Conservation (phyloP, 2,113 vertebrate genomes). For the Sinocyclocheilus anophthalmus region DNA sequence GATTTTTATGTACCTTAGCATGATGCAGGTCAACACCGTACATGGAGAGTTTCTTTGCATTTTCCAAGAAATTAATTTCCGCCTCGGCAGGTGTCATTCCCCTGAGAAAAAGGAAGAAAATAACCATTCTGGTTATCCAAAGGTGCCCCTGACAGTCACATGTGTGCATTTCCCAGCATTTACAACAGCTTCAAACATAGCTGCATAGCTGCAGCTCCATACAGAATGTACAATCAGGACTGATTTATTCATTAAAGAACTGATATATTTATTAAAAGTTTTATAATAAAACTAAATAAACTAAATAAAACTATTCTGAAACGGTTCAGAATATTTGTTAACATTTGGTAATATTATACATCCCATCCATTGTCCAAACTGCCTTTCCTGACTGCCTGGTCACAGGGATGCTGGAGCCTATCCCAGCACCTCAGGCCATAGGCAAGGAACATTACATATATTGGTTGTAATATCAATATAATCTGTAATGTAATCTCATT, state of each 20-base stretch:
- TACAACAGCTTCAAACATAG: no score
- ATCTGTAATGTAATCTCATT: neutral
- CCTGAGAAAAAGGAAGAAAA: constrained; percentile 69
- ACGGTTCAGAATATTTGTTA: neutral
- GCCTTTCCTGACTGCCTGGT: no score
- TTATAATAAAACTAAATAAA: no score
- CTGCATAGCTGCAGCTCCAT: no score
- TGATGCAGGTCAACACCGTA: constrained; percentile 98
- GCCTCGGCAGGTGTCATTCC: constrained; percentile 97
- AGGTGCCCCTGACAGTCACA: neutral
- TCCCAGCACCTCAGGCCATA: neutral
- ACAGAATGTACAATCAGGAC: no score
- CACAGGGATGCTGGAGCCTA: neutral
- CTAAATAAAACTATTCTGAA: no score
- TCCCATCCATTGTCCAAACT: neutral
- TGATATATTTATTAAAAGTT: no score
- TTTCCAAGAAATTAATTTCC: constrained; percentile 97
- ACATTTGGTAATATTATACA: neutral
- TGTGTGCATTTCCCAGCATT: no score
- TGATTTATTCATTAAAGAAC: no score
- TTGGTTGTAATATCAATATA: neutral
- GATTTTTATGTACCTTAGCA: constrained; percentile 84
- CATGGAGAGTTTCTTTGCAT: constrained; percentile 99
- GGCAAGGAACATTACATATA: neutral
- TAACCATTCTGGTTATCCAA: neutral